Evolutionary conservation across 2,113 vertebrate species (phyloP), one percentile per base, ranked within the genome.

Genomic region (Datnioides undecimradiatus): DNA sequence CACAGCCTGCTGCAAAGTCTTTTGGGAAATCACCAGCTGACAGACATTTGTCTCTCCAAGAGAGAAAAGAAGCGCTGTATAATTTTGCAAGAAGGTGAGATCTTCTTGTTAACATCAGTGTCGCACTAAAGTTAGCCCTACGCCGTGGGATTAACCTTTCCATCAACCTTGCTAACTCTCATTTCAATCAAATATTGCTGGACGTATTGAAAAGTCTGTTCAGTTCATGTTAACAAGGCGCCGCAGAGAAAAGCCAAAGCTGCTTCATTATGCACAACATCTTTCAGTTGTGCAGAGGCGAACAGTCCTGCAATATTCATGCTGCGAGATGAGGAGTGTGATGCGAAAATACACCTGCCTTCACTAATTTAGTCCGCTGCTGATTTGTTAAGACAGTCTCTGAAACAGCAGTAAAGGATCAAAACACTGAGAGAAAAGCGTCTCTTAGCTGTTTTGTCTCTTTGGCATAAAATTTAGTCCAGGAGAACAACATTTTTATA

Each of bases 11-110:
- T 94, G 92, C 92, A 80, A 94, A 93, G 88, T 82, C 86, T 5
- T 97, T 99, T 92, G 97, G 96, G 51, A 97, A 93, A 91, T 97
- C 96, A 76, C 95, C 97, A 1, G 84, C 86, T 84, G 97, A 97
- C 91, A 95, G 98, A 87, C 98, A 99, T 76, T 90, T 98, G 94
- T 98, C 97, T 83, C 92, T 99, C 72, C 97, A 99, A 88, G 97
- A 99, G 70, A 96, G 98, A 80, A 99, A 99, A 93, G 95, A 95
- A 60, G 96, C 95, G 0, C 88, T 99, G 76, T 99, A 98, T 8
- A 96, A 97, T 78, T 97, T 97, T 1, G 98, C 98, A 57, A 95
- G 97, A 93, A 97, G 98, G 98, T 99, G 90, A 96, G 94, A 21
- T 34, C 70, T 80, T 73, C 5, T 49, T 36, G 7, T 21, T 1